These are phyloP conservation scores for Papilio elwesi DNA, from an alignment of 2,888 invertebrate genomes.

Conservation along the genomic window DNA sequence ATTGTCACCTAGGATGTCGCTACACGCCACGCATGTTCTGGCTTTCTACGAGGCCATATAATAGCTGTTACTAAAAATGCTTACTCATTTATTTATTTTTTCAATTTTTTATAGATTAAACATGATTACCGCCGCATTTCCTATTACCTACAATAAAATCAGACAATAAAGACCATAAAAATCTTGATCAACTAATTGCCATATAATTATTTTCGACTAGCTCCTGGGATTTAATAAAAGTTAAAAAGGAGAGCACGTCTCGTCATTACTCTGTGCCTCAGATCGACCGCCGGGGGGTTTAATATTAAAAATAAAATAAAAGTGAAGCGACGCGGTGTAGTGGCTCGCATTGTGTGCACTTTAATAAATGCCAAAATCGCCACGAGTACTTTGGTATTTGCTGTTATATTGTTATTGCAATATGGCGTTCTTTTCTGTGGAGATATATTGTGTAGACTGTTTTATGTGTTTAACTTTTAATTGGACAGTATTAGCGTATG, in stretches of 20 bases:
- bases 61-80: no score
- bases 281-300: constrained; percentile 70
- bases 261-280: constrained; percentile 56
- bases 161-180: no score
- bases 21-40: no score
- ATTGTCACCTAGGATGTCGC: no score
- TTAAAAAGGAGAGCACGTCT: background rate
- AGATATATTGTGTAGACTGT: constrained; percentile 5
- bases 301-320: constrained; percentile 82
- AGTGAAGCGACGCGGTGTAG: constrained; percentile 71
- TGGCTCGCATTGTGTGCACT: constrained; percentile 78
- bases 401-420: constrained; percentile 52
- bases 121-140: no score
- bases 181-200: no score
- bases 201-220: no score
- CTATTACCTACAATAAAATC: no score
- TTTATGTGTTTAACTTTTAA: constrained; percentile 11
- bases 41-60: no score
- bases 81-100: no score
- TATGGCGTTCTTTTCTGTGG: constrained; percentile 43
- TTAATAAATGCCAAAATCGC: constrained; percentile 80
- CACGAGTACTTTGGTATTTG: constrained; percentile 63
- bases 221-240: no score
- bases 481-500: background rate
- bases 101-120: no score